These are phyloP conservation scores for Rhagologus leucostigma DNA, from an alignment of 2,113 vertebrate genomes.

Conservation along the genomic window DNA sequence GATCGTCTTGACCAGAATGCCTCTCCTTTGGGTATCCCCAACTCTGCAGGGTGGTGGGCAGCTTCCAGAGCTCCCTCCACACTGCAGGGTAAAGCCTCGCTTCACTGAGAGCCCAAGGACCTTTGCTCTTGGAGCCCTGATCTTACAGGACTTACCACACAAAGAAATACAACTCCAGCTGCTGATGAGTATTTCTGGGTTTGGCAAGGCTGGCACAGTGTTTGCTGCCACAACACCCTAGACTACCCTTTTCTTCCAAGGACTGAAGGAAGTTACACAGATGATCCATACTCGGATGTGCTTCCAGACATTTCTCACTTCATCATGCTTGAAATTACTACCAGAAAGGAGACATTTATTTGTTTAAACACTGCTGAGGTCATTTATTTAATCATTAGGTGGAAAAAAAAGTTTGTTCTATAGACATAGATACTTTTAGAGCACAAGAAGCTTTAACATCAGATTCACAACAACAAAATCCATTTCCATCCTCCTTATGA, in stretches of 20 bases:
- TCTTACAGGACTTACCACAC: neutral
- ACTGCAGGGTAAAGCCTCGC: neutral
- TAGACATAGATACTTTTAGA: neutral
- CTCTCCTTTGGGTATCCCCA: too few species aligned
- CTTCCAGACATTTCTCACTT: neutral
- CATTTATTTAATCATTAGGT: neutral
- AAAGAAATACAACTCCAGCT: neutral
- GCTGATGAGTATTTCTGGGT: neutral
- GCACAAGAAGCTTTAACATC: neutral
- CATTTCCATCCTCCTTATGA: neutral
- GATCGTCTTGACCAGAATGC: accelerated
- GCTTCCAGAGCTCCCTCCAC: neutral
- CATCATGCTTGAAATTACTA: neutral
- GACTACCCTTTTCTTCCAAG: neutral
- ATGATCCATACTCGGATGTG: neutral
- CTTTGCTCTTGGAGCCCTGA: neutral
- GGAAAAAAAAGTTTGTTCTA: neutral
- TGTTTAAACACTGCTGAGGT: neutral
- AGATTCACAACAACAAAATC: neutral
- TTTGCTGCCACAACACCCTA: neutral
- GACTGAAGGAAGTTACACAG: neutral
- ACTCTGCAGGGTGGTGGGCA: neutral
- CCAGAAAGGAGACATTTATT: neutral
- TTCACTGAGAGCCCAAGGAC: neutral
- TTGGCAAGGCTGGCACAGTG: neutral